Evolutionary conservation across 2,888 invertebrate species (phyloP).

Genomic region (Euplexia lucipara): DNA sequence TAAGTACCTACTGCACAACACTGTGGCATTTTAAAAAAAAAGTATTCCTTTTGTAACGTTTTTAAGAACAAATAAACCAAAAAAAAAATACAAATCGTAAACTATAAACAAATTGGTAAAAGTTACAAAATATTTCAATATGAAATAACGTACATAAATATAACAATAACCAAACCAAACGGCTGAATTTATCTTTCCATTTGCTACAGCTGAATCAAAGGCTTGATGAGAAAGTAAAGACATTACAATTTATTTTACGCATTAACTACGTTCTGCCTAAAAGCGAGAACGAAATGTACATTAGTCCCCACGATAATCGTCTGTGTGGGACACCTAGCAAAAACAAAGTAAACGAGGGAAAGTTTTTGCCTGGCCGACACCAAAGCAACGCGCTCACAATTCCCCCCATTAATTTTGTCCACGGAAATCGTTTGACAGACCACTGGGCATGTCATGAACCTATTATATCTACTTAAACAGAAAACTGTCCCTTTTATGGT

Average conservation of each 20-base stretch:
- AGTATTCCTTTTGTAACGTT: no score
- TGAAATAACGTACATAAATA: no score
- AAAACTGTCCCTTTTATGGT: constrained; percentile 34
- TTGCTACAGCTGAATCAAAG: constrained; percentile 27
- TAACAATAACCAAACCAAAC: not conserved
- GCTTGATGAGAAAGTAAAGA: constrained; percentile 49
- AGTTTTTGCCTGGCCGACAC: constrained; percentile 71
- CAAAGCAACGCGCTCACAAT: constrained; percentile 67
- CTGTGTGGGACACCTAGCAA: constrained; percentile 64
- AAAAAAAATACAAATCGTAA: no score
- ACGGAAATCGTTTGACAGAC: constrained; percentile 72
- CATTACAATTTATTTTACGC: constrained; percentile 57
- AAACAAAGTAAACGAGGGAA: constrained; percentile 66
- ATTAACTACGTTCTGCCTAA: constrained; percentile 46
- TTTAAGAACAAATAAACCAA: no score
- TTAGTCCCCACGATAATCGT: constrained; percentile 60
- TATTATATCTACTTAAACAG: constrained; percentile 50
- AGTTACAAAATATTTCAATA: no score
- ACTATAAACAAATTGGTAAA: no score
- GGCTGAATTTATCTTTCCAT: constrained; percentile 3
- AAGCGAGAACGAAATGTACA: constrained; percentile 58
- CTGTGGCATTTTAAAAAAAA: no score
- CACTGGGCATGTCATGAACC: constrained; percentile 65
- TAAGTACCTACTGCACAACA: no score
- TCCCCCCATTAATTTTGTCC: constrained; percentile 74